Base-by-base conservation (phyloP, 2,113 vertebrate species). In the Erinaceus europaeus region DNA sequence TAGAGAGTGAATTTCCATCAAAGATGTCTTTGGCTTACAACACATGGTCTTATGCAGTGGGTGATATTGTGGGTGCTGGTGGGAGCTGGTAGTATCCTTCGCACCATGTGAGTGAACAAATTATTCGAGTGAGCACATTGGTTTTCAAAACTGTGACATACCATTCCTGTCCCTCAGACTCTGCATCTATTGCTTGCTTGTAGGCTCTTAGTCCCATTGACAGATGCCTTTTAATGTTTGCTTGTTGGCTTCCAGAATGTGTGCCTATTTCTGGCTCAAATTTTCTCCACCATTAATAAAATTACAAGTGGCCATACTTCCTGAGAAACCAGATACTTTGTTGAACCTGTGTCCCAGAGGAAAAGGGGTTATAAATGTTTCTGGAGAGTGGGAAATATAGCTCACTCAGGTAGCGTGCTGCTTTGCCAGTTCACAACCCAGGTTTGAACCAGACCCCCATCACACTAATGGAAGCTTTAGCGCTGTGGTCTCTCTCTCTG, bases 181-280 rank as follows among this genome's bases (percentile, higher is more conserved):
- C 82, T 89, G 73, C 32, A 86, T 76, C 86, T 74, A 6, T 50
- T 83, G 52, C 77, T 86, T 53, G 36, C 21, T 75, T 12, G 25
- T 48, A 38, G 67, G 52, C 72, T 73, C 52, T 38, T 20, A 73
- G 29, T 72, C 52, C 73, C 86, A 91, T 36, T 53, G 84, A 86
- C 90, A 90, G 86, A 88, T 88, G 90, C 64, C 62, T 94, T 94
- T 80, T 90, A 91, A 86, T 91, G 76, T 93, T 82, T 62, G n/a
- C 50, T 77, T 42, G 83, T 94, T 88, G 76, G 62, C 79, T 86
- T 91, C 62, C 52, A 83, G 77, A 83, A 75, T 57, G 36, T 34
- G 4, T 83, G 14, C 53, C 68, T 82, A 73, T 86, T 94, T 44
- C 67, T 90, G 73, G 86, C 55, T 76, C 76, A 40, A 84, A 50